Percentiles rank a stretch among this genome's conserved stretches.
phyloP scores from a whole-genome alignment of 2,797 vertebrate genomes.

The Fratercula arctica region DNA sequence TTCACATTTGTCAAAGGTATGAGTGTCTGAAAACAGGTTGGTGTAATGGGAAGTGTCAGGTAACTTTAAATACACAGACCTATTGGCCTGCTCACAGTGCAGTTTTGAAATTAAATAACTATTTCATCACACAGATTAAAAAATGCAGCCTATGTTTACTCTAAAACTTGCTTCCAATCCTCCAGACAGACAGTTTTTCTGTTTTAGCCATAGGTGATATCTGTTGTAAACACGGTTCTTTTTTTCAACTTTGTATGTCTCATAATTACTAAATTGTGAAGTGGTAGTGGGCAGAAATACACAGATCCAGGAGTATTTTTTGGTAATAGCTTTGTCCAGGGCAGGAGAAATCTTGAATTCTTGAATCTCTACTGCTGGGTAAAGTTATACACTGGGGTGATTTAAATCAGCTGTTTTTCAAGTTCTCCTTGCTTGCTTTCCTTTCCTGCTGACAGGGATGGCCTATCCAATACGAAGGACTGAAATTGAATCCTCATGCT shows the following conservation, averaged over 20 bases:
- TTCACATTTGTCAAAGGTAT: conserved; percentile 27
- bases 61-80: conserved; percentile 19
- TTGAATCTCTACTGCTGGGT: background rate
- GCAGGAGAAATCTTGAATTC: background rate
- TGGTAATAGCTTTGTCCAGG: background rate
- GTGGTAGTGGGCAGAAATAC: background rate
- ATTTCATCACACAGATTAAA: background rate
- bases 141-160: background rate
- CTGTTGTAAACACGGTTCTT: background rate
- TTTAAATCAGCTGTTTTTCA: background rate
- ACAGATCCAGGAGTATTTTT: background rate
- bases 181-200: background rate
- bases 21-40: background rate
- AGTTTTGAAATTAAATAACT: conserved; percentile 1
- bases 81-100: background rate
- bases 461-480: background rate
- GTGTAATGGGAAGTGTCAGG: conserved; percentile 35
- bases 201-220: background rate
- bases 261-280: background rate
- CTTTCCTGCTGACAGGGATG: background rate
- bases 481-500: background rate
- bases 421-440: background rate
- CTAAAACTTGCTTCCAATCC: background rate
- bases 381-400: background rate
- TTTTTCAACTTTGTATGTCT: background rate